Evolutionary conservation across 2,113 vertebrate species (phyloP).

Genomic region (Gopherus evgoodei): DNA sequence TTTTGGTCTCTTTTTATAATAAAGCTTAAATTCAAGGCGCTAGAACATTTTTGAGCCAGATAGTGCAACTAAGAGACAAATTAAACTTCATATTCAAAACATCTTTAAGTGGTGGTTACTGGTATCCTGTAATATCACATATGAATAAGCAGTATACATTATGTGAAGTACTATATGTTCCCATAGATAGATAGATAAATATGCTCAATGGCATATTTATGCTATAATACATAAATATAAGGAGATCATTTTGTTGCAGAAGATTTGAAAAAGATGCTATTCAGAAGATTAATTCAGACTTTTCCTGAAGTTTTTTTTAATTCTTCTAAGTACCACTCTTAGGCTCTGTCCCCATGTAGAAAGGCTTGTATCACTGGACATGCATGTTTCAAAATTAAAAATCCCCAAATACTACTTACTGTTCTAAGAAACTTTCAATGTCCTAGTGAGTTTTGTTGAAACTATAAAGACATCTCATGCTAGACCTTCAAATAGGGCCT

Average conservation of each 20-base stretch:
- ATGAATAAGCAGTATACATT: neutral
- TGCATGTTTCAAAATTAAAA: neutral
- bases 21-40: neutral
- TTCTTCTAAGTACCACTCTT: neutral
- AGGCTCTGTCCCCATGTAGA: neutral
- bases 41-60: conserved; percentile 12
- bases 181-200: conserved; percentile 42
- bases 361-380: neutral
- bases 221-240: neutral
- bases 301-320: neutral
- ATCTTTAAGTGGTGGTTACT: neutral
- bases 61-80: conserved; percentile 18
- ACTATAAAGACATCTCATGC: conserved; percentile 7
- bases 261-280: neutral
- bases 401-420: neutral
- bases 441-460: neutral
- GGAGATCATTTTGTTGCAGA: neutral
- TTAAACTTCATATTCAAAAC: conserved; percentile 3
- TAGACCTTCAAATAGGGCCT: neutral
- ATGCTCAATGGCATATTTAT: conserved; percentile 31
- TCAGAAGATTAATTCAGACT: neutral
- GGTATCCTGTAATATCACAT: conserved; percentile 12
- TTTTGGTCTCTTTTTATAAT: neutral
- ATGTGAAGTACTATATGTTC: conserved; percentile 53
- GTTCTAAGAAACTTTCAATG: neutral